Percentiles rank a stretch among this genome's conserved stretches.
Evolutionary conservation across 2,113 vertebrate genomes (phyloP).

Genomic region (Limnothrissa miodon): DNA sequence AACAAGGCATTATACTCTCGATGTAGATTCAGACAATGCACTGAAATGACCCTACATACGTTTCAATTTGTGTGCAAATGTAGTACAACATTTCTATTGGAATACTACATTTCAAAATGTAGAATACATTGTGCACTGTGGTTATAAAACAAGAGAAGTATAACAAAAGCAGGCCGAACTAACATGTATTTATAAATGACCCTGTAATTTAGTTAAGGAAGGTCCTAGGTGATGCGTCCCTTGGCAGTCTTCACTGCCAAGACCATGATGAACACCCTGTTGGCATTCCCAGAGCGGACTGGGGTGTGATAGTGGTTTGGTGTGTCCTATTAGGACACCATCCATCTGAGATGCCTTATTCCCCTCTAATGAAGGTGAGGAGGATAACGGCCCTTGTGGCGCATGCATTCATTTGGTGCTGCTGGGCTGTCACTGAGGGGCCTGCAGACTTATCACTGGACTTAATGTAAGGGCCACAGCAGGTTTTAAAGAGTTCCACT

Average conservation of each 20-base stretch:
- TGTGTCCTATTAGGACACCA: conserved; percentile 48
- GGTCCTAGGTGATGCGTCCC: neutral
- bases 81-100: too few species aligned
- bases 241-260: neutral
- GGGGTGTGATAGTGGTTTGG: conserved; percentile 15
- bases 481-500: neutral
- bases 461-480: neutral
- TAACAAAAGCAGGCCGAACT: neutral
- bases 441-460: neutral
- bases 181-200: conserved; percentile 19
- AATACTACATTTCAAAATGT: neutral
- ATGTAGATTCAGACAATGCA: neutral
- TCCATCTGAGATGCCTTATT: conserved; percentile 61
- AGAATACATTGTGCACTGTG: neutral
- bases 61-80: neutral
- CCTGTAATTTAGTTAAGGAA: neutral
- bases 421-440: neutral
- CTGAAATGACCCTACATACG: neutral
- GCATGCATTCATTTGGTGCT: neutral
- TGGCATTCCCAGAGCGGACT: conserved; percentile 48
- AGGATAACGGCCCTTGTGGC: conserved; percentile 23
- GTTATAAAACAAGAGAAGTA: neutral
- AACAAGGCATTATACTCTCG: neutral
- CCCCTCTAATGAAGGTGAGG: conserved; percentile 62
- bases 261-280: neutral